Base-by-base conservation (phyloP, 2,888 invertebrate genomes). In the Tricholauxania praeusta region DNA sequence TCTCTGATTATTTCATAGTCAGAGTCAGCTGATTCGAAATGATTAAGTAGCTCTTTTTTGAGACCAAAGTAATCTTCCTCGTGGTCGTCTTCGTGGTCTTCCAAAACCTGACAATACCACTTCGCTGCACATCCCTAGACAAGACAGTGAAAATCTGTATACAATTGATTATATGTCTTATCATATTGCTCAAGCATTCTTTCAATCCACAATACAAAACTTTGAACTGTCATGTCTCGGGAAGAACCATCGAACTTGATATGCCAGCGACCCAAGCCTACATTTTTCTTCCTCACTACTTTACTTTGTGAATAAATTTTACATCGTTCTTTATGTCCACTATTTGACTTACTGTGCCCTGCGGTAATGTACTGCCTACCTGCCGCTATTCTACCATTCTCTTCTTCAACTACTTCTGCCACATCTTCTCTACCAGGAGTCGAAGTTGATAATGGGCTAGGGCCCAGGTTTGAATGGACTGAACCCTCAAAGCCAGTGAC, bases 21-120 rank as follows among this genome's bases (percentile, higher is more conserved):
- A 6, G 68, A 59, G 28, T 71, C 71, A 1, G 74, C 55, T n/a
- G 62, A 28, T 28, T 67, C 14, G 60, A 70, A 62, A 22, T 60
- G 49, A 47, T 6, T 22, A 14, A 72, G 47, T 32, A 65, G 47
- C 39, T 63, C 55, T n/a, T 19, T 62, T 48, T 71, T 71, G 6
- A 71, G 47, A 8, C 15, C 22, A 51, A 68, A 64, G 39, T 71
- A 74, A 1, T 48, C 64, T 49, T 71, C 71, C 28, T 48, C 63
- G 10, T 6, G n/a, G 17, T 74, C 64, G 1, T 52, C 64, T 1
- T 52, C 39, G 15, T 74, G 53, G 15, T 71, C 71, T 28, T 74
- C 73, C 17, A 73, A 48, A 12, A 71, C 32, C 53, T 71, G 74
- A 71, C 74, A 71, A 12, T 71, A 74, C 74, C 72, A 73, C 15